These are phyloP conservation scores for Hippoglossus stenolepis DNA, from an alignment of 2,113 vertebrate species.

Conservation along the genomic window DNA sequence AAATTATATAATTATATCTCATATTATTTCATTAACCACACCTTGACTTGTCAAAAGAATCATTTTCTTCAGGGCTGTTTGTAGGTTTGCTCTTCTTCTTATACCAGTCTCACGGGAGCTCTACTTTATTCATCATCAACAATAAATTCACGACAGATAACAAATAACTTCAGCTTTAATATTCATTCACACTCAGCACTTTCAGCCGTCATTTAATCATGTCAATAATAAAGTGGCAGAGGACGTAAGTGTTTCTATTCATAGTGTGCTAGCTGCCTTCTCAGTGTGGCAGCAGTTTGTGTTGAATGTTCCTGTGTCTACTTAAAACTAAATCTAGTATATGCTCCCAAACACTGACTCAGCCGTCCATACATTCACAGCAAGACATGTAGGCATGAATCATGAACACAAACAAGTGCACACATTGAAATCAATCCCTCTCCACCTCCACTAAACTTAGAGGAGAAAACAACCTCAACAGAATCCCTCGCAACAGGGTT, in stretches of 20 bases:
- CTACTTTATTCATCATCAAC: slow-evolving; percentile 20
- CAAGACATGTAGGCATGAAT: no score
- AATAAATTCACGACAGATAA: background rate
- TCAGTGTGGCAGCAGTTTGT: background rate
- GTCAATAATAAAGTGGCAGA: slow-evolving; percentile 8
- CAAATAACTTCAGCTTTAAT: background rate
- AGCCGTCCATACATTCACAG: slow-evolving; percentile 10
- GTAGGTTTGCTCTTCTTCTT: background rate
- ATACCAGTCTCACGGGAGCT: slow-evolving; percentile 7
- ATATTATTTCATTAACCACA: no score
- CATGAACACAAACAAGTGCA: no score
- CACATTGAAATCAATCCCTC: no score
- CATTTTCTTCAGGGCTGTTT: slow-evolving; percentile 7
- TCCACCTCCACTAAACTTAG: no score
- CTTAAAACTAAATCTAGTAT: background rate
- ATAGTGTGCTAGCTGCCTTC: background rate
- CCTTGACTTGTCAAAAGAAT: no score
- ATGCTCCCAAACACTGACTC: slow-evolving; percentile 4
- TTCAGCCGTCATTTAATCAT: slow-evolving; percentile 11
- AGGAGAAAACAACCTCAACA: no score
- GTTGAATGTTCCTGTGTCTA: background rate
- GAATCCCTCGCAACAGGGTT: no score
- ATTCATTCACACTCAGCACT: background rate
- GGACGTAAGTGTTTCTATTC: slow-evolving; percentile 1
- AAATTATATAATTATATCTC: no score